Conservation (phyloP, 64 coral and sea anemone species). For the Pocillopora verrucosa region DNA sequence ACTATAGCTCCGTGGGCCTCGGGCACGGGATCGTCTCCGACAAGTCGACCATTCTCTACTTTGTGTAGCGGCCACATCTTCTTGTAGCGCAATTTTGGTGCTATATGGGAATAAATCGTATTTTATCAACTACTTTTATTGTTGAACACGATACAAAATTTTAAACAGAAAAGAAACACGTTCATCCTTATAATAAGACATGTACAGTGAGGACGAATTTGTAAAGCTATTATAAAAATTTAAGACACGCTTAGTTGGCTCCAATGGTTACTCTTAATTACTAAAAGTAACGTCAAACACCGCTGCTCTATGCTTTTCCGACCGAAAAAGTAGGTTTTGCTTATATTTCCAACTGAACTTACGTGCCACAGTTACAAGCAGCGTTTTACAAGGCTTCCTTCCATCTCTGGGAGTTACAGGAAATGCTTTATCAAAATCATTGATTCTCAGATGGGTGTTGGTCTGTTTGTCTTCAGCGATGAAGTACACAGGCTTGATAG, state of each 20-base stretch:
- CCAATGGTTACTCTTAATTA: not conserved
- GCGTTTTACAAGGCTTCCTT: conserved; percentile 79
- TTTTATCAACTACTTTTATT: no score
- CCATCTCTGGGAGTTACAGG: conserved; percentile 74
- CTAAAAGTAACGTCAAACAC: not conserved
- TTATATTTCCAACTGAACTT: conserved; percentile 21
- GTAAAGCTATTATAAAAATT: no score
- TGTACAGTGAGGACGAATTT: not conserved
- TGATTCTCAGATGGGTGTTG: conserved; percentile 72
- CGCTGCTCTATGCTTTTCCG: no score
- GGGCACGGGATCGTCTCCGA: conserved; percentile 55
- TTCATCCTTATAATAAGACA: no score
- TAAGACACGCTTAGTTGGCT: not conserved
- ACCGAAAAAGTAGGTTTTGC: no score
- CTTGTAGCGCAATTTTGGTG: conserved; percentile 74
- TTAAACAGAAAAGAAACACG: no score
- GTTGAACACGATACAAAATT: no score
- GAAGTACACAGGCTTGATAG: conserved; percentile 76
- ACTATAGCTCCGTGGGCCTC: conserved; percentile 76
- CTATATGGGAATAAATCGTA: conserved; percentile 19
- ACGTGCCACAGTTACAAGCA: conserved; percentile 85
- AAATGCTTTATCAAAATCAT: conserved; percentile 75
- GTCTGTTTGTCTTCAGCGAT: conserved; percentile 81
- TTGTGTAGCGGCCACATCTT: conserved; percentile 81
- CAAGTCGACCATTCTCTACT: conserved; percentile 68